Conservation (phyloP, 2,888 invertebrate genomes). For the Acholoe squamosa region DNA sequence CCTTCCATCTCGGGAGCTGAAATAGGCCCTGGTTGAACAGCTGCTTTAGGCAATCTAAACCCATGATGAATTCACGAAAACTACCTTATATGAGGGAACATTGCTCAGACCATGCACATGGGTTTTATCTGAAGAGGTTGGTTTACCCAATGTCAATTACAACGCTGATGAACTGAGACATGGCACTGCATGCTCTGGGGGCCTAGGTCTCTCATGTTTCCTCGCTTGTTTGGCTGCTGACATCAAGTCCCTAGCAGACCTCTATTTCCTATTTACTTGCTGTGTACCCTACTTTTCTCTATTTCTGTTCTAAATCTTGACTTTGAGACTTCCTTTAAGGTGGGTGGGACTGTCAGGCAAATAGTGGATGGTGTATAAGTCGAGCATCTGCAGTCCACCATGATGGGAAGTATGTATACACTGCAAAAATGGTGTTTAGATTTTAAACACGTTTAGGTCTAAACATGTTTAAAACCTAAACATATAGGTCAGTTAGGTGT, state of each 20-base stretch:
- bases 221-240: not conserved
- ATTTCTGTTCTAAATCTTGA: not conserved
- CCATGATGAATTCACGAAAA: not conserved
- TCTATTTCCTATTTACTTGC: not conserved
- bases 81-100: not conserved
- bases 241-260: not conserved
- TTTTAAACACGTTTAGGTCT: too few species aligned
- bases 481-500: too few species aligned
- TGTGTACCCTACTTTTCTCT: not conserved
- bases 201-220: not conserved
- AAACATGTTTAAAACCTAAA: too few species aligned
- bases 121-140: not conserved
- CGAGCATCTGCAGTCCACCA: not conserved
- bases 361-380: not conserved
- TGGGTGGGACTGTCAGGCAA: not conserved
- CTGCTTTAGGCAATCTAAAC: too few species aligned
- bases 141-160: constrained; percentile 6
- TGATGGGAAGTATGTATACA: not conserved
- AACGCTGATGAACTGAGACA: not conserved
- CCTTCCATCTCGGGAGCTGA: too few species aligned
- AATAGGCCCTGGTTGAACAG: too few species aligned
- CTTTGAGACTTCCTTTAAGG: not conserved
- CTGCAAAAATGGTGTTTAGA: too few species aligned
- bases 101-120: not conserved
- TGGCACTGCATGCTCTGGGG: constrained; percentile 5